phyloP scores from a whole-genome alignment of 2,888 invertebrate species.

The Drosophila anomalata region DNA sequence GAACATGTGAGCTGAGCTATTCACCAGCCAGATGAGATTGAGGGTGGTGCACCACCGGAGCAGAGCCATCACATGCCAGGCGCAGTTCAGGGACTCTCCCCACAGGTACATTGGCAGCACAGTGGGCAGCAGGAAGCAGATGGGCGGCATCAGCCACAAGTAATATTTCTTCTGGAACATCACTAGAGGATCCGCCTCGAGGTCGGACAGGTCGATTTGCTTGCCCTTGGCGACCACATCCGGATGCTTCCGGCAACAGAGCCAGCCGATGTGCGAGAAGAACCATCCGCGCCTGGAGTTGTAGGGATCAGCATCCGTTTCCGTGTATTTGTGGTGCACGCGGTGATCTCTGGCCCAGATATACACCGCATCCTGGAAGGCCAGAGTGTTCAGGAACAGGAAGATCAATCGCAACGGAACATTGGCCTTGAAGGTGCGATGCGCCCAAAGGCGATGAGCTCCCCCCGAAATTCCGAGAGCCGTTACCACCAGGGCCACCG shows the following conservation, averaged over 20 bases:
- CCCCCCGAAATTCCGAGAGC: conserved; percentile 96
- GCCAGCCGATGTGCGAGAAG: conserved; percentile 98
- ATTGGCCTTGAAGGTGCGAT: conserved; percentile 97
- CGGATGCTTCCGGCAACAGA: conserved; percentile 89
- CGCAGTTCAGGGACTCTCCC: conserved; percentile 89
- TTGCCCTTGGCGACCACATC: conserved; percentile 94
- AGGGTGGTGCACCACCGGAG: conserved; percentile 92
- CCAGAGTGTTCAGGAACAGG: conserved; percentile 92
- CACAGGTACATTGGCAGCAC: conserved; percentile 90
- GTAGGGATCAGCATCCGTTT: conserved; percentile 97
- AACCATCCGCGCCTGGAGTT: conserved; percentile 97
- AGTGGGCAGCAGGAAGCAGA: conserved; percentile 92
- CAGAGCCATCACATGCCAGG: conserved; percentile 89
- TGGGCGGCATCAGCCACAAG: conserved; percentile 88
- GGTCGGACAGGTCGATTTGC: conserved; percentile 92
- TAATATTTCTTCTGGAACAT: conserved; percentile 95
- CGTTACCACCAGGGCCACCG: neutral
- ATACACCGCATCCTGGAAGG: conserved; percentile 93
- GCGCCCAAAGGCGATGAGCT: conserved; percentile 97
- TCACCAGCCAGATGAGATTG: conserved; percentile 95
- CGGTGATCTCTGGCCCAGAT: conserved; percentile 93
- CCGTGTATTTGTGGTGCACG: conserved; percentile 96
- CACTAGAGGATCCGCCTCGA: conserved; percentile 92
- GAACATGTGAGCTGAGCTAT: conserved; percentile 94
- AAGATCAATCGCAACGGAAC: conserved; percentile 93